phyloP scores from a whole-genome alignment of 2,797 vertebrate species.

The Cyprinodon diabolis region DNA sequence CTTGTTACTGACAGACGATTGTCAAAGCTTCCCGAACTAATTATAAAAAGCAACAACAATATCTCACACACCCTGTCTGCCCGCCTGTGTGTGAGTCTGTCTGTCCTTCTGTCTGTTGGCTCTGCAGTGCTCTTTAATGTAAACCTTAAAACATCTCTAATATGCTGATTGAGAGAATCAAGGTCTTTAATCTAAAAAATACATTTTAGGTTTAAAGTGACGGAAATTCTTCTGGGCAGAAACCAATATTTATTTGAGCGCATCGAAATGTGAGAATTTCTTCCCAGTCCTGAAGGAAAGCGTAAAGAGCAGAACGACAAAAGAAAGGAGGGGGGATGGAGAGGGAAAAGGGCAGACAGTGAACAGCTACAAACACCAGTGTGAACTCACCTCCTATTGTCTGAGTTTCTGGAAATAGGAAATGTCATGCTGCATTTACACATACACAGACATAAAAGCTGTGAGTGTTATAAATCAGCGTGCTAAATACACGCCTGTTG shows the following conservation, averaged over 20 bases:
- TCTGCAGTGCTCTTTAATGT: constrained; percentile 10
- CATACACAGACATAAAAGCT: constrained; percentile 56
- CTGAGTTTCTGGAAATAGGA: constrained; percentile 51
- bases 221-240: background rate
- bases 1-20: constrained; percentile 98
- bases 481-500: constrained; percentile 26
- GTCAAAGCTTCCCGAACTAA: constrained; percentile 98
- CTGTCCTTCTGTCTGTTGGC: constrained; percentile 15
- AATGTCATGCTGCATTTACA: constrained; percentile 59
- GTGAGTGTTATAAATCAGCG: constrained; percentile 55
- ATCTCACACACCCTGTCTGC: constrained; percentile 85
- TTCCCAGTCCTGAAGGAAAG: constrained; percentile 3
- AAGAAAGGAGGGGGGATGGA: constrained; percentile 19
- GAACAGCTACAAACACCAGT: constrained; percentile 34
- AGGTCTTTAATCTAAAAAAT: background rate
- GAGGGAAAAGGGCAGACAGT: constrained; percentile 43
- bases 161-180: constrained; percentile 1
- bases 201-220: background rate
- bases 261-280: background rate
- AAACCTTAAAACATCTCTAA: constrained; percentile 17
- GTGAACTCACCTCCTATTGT: constrained; percentile 55
- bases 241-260: background rate
- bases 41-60: constrained; percentile 99
- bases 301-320: background rate
- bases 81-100: constrained; percentile 35